Evolutionary conservation across 1,140 invertebrate genomes (phyloP).

Genomic region (Bombus soroeensis): DNA sequence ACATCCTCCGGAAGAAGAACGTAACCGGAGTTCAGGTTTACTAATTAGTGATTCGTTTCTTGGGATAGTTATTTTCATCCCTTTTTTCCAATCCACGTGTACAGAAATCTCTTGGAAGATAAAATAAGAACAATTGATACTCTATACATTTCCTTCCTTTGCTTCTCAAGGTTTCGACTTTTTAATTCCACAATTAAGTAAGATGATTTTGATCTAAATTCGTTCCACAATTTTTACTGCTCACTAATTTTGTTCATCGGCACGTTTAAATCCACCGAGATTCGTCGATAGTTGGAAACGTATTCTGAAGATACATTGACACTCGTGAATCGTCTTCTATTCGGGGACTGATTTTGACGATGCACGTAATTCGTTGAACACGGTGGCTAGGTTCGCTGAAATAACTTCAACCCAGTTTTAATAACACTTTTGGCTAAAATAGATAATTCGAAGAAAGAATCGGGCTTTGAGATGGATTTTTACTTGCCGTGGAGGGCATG

Average conservation of each 20-base stretch:
- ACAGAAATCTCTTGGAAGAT: not conserved
- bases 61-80: not conserved
- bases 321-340: not conserved
- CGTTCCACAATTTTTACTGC: not conserved
- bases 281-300: not conserved
- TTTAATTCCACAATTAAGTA: too few species aligned
- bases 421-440: not conserved
- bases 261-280: not conserved
- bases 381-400: not conserved
- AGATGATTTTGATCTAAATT: not conserved
- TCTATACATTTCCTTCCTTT: too few species aligned
- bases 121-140: too few species aligned
- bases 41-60: not conserved
- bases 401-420: not conserved
- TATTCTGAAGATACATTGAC: not conserved
- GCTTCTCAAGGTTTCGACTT: too few species aligned
- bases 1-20: not conserved
- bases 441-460: not conserved
- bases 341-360: not conserved
- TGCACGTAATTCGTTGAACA: not conserved
- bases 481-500: too few species aligned
- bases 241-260: not conserved
- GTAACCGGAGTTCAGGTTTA: not conserved
- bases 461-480: too few species aligned
- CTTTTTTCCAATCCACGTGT: not conserved